A percentile compares a stretch with the other conserved stretches of the same genome.
These are phyloP conservation scores for Syritta pipiens DNA, from an alignment of 2,888 invertebrate genomes.

Conservation along the genomic window DNA sequence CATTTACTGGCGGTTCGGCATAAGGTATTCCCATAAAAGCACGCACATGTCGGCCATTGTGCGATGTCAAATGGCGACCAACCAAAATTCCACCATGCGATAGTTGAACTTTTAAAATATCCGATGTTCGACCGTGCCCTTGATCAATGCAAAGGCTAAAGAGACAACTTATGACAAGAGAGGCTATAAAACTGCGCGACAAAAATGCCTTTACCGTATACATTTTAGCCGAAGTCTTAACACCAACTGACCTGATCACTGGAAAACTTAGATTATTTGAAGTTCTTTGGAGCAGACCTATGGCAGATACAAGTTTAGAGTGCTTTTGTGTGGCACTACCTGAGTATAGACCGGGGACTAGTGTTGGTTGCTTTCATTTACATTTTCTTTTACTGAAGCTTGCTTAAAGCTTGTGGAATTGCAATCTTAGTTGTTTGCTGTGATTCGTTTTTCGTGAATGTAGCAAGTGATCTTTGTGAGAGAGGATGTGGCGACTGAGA, in stretches of 20 bases:
- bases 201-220: slow-evolving; percentile 32
- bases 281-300: slow-evolving; percentile 28
- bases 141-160: slow-evolving; percentile 7
- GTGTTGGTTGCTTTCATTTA: neutral
- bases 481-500: neutral
- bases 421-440: neutral
- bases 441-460: neutral
- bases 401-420: neutral
- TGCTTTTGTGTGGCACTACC: neutral
- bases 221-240: slow-evolving; percentile 49
- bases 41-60: slow-evolving; percentile 81
- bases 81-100: slow-evolving; percentile 80
- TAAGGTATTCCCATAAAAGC: slow-evolving; percentile 85
- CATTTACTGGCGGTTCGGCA: slow-evolving; percentile 83
- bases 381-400: slow-evolving; percentile 17
- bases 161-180: slow-evolving; percentile 7
- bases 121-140: slow-evolving; percentile 74
- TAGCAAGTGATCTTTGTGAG: neutral
- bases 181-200: slow-evolving; percentile 14
- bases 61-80: slow-evolving; percentile 81
- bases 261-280: slow-evolving; percentile 53
- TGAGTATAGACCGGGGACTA: neutral
- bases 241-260: slow-evolving; percentile 39
- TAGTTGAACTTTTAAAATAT: slow-evolving; percentile 75
- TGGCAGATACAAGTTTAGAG: slow-evolving; percentile 20